These are phyloP conservation scores for Corvus moneduloides DNA, from an alignment of 2,113 vertebrate genomes.

Conservation along the genomic window DNA sequence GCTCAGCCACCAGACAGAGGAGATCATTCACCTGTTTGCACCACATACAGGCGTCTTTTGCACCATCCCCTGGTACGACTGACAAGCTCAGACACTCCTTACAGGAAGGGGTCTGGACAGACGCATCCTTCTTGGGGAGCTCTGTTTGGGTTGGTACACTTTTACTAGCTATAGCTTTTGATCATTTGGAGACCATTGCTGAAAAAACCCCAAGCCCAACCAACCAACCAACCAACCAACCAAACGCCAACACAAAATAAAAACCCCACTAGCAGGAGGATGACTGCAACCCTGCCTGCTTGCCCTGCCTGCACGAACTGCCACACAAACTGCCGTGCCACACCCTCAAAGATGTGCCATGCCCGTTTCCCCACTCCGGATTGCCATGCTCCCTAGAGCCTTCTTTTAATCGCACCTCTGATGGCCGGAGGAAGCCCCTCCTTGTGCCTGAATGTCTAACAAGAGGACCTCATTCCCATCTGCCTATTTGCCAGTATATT, in stretches of 20 bases:
- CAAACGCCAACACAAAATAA: not conserved
- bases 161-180: not conserved
- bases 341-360: rapidly evolving
- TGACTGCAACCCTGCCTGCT: not conserved
- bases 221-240: not conserved
- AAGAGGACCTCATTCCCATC: not conserved
- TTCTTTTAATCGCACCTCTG: not conserved
- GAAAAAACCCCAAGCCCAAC: not conserved
- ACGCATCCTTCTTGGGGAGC: rapidly evolving
- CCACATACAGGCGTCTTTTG: too few species aligned
- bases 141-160: not conserved
- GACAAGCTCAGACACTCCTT: not conserved
- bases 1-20: not conserved
- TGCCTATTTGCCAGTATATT: not conserved
- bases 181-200: not conserved
- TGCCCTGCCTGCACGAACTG: rapidly evolving
- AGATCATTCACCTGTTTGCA: not conserved
- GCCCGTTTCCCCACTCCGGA: rapidly evolving
- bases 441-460: rapidly evolving
- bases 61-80: not conserved
- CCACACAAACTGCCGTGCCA: rapidly evolving
- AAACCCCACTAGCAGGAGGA: not conserved
- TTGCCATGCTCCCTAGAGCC: rapidly evolving
- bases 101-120: not conserved
- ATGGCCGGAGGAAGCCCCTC: not conserved